Evolutionary conservation across 2,113 vertebrate species (phyloP), one percentile per base, ranked within the genome.

Genomic region (Gallinago jamesoni): DNA sequence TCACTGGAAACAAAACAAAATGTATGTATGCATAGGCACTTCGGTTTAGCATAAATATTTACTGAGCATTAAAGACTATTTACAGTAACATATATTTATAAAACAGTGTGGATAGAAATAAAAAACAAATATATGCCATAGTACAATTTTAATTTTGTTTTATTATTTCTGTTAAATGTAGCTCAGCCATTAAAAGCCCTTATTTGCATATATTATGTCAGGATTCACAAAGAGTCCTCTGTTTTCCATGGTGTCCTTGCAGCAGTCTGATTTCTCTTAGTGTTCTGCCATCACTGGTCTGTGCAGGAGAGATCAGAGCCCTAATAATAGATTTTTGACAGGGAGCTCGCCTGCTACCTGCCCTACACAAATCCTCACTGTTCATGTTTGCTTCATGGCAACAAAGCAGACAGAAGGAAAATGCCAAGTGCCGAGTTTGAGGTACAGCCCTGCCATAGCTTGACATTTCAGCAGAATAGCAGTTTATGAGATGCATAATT

Each of bases 321-420:
- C 98, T 98, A 98, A 98, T 98, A 98, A 98, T 98, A 98, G 98
- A 98, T 98, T 98, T 98, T 97, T 98, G 98, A 98, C 98, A 98
- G 97, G 93, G 94, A 98, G 98, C 96, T 96, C 77, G 96, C 96
- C 96, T 97, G 97, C 96, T 98, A 98, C 98, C 98, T 98, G 98
- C 98, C 98, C 98, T 98, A 98, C 98, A 98, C 98, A 98, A 97
- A 98, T 98, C 98, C 97, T 97, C 96, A 97, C 96, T 98, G 98
- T 97, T 98, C 98, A 89, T 98, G 98, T 98, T 98, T 98, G 98
- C 98, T 97, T 98, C 97, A 97, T 97, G 98, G 98, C 97, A 98
- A 98, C 98, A 98, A 98, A 98, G 98, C 97, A 98, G 98, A 98
- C 98, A 97, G 97, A 98, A 97, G 97, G 97, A 98, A 98, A 98